Base-by-base conservation (phyloP, 2,797 vertebrate genomes). In the Ispidina picta region DNA sequence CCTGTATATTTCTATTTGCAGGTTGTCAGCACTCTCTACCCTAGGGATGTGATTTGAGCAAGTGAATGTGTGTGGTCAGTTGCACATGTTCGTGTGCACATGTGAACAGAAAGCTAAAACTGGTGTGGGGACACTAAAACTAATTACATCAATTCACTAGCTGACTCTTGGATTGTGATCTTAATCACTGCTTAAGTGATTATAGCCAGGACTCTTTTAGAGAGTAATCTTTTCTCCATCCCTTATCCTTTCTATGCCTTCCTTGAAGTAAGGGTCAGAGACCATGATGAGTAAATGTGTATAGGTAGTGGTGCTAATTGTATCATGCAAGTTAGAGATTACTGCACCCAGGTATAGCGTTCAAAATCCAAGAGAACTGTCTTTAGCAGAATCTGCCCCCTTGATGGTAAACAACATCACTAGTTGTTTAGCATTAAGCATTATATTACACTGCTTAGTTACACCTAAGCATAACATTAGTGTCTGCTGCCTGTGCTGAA, bases 31-130 rank as follows among this genome's bases (percentile, higher is more conserved):
- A 13, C 31, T 48, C 52, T 66, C 26, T 92, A 75, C 78, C 78
- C 78, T 54, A 62, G 41, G 49, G 64, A 73, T 71, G 64, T 55
- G 68, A 52, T 64, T 44, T 90, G 26, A 77, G 63, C 37, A 64
- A 68, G 35, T 23, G 35, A 78, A 56, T 44, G 17, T 41, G 21
- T 51, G 25, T 69, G 44, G 71, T 81, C 25, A 73, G 73, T 55
- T 68, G 83, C 35, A 22, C 14, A 15, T 1, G 4, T 65, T 46
- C 16, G 18, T 25, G 12, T 0, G 0, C 14, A 15, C 14, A 5
- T 39, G 20, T 15, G 54, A 83, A 66, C 25, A 77, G 60, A 79
- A 62, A 79, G 14, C 48, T 76, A 13, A 56, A 91, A 64, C 21
- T 83, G 37, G 33, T 65, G 18, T 72, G 64, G 15, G 26, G 21